Conservation (phyloP, 2,888 invertebrate species). For the Macrosiphum euphorbiae region DNA sequence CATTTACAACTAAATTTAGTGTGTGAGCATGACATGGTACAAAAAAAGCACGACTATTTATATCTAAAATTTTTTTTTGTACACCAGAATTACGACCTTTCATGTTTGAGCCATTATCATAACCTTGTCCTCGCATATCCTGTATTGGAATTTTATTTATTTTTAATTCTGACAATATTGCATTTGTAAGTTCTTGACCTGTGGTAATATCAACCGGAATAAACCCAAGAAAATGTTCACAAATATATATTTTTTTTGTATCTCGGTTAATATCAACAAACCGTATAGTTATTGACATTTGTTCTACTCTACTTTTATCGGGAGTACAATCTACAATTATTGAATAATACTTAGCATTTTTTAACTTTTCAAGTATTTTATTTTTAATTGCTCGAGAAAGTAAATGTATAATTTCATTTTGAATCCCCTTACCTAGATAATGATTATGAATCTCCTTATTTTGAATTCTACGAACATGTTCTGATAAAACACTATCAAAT, state of each 20-base stretch:
- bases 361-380: conserved; percentile 12
- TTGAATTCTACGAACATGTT: conserved; percentile 4
- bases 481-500: neutral
- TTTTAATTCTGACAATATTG: neutral
- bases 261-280: conserved; percentile 9
- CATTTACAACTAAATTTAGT: conserved; percentile 9
- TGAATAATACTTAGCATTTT: conserved; percentile 23
- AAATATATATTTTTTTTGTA: neutral
- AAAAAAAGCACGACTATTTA: conserved; percentile 15
- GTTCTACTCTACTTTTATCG: conserved; percentile 4
- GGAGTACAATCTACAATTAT: conserved; percentile 28
- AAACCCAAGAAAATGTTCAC: conserved; percentile 11
- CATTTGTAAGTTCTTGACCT: neutral
- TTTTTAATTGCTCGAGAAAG: conserved; percentile 18
- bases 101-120: neutral
- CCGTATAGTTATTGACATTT: neutral
- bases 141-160: too few relatives aligned
- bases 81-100: neutral
- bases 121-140: neutral
- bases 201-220: neutral
- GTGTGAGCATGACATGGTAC: conserved; percentile 29
- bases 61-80: neutral
- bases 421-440: conserved; percentile 21
- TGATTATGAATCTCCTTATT: conserved; percentile 23
- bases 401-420: conserved; percentile 16